These are phyloP conservation scores for Pseudopodoces humilis DNA, from an alignment of 2,113 vertebrate genomes.

Conservation along the genomic window DNA sequence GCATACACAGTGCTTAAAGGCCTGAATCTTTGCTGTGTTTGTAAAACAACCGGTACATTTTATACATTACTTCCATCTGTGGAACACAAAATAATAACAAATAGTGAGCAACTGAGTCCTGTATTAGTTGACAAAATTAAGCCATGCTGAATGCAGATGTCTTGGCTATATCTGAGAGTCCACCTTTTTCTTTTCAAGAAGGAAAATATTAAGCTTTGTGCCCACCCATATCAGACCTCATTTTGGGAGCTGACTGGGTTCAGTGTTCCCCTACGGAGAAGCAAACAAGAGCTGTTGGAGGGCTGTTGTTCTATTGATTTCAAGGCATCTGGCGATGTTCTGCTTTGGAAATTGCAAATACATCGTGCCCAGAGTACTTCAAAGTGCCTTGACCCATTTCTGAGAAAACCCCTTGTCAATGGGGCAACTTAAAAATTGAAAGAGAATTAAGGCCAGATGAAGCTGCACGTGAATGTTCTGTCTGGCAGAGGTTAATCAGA, in stretches of 20 bases:
- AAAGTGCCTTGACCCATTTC: background rate
- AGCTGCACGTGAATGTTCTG: background rate
- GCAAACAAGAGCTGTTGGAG: background rate
- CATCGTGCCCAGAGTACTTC: background rate
- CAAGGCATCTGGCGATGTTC: slow-evolving; percentile 10
- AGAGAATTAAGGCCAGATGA: background rate
- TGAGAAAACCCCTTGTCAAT: background rate
- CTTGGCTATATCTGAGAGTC: slow-evolving; percentile 2
- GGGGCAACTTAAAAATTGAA: background rate
- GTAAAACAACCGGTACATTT: background rate
- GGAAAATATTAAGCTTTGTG: background rate
- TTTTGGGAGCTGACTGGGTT: background rate
- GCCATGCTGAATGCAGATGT: slow-evolving; percentile 18
- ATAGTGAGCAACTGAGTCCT: background rate
- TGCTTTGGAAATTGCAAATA: background rate
- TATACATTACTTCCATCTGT: slow-evolving; percentile 34
- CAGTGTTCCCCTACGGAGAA: background rate
- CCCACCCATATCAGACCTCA: background rate
- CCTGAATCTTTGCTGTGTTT: slow-evolving; percentile 6
- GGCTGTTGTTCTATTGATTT: background rate
- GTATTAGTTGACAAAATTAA: background rate
- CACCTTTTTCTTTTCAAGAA: slow-evolving; percentile 8
- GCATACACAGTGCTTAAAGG: background rate
- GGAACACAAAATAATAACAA: slow-evolving; percentile 7
- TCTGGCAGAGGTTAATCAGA: background rate